Base-by-base conservation (phyloP, 2,113 vertebrate species). In the Prietella phreatophila region DNA sequence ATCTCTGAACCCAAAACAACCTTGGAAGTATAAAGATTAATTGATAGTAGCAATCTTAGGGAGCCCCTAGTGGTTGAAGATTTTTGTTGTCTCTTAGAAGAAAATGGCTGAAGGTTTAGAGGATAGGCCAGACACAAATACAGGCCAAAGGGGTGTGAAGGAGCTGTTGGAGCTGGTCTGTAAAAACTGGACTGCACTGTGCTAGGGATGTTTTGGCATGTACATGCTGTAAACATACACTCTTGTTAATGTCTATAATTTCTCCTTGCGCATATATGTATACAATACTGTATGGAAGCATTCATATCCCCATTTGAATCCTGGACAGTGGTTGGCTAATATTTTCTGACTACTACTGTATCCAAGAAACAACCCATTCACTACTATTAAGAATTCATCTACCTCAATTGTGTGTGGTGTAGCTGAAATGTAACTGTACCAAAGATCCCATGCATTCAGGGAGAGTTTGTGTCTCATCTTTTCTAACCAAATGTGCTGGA, bases 381-480 rank as follows among this genome's bases (percentile, higher is more conserved):
- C 61, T 47, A 58, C 55, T 88, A 89, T 93, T 90, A 95, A 93
- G 93, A 94, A 94, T 94, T 94, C 94, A 95, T 96, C 95, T 96
- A 96, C 95, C 95, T 96, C 95, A 95, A 95, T 93, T 95, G 92
- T 95, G 93, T 95, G 94, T 95, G 93, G 93, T 94, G 93, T 95
- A 93, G 93, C 93, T 93, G 94, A 95, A 92, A 94, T 94, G 92
- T 95, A 94, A 91, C 93, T 94, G 94, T 95, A 95, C 95, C 95
- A 96, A 96, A 96, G 95, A 95, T 93, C 93, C 94, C 94, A 93
- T 95, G 92, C 95, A 92, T 93, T 95, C 95, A 95, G 94, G 95
- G 94, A 95, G 94, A 93, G 94, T 95, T 93, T 92, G 93, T 94
- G 82, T 91, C 78, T 91, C 92, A 94, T 93, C 89, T 93, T 93